Base-by-base conservation (phyloP, 1,140 invertebrate genomes). In the Drosophila rhopaloa region DNA sequence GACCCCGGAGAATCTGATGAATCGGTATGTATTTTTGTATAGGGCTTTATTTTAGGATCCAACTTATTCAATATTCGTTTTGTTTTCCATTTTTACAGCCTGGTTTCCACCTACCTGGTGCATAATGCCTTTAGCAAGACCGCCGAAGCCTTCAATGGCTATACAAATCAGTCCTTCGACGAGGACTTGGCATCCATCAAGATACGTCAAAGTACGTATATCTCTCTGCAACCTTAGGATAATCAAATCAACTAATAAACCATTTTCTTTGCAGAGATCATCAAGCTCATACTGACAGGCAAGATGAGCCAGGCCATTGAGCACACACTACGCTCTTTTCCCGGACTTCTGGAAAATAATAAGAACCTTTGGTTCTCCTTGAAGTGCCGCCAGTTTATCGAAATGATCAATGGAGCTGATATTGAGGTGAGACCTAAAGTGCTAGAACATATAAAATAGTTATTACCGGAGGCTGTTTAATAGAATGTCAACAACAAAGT, bases 111-210 rank as follows among this genome's bases (percentile, higher is more conserved):
- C 53, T 99, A 99, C 94, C 95, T 99, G 85, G 97, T 99, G 72
- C 98, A 99, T 93, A 98, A 99, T 93, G 98, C 98, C 46, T 99
- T 98, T 93, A 98, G 97, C 95, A 96, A 97, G 76, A 98, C 98
- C 75, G 98, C 98, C 62, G 98, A 99, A 94, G 96, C 97, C n/a
- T 99, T 99, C 93, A 96, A 97, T 78, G 95, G 96, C 91, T 96
- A 96, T 89, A 99, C 98, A 63, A 96, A 96, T 65, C 97, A 98
- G 94, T 94, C 95, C 70, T 97, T 99, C 91, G 95, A 96, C 76
- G 98, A 99, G 94, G 98, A 99, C 92, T 94, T 99, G 66, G 94
- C 96, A 65, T 99, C 98, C 46, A 99, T 99, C 83, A 98, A 97
- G 94, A 99, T 98, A 94, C 96, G 98, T 94, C 98, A 99, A 95